Base-by-base conservation (phyloP, 2,113 vertebrate genomes). In the Dromiciops gliroides region DNA sequence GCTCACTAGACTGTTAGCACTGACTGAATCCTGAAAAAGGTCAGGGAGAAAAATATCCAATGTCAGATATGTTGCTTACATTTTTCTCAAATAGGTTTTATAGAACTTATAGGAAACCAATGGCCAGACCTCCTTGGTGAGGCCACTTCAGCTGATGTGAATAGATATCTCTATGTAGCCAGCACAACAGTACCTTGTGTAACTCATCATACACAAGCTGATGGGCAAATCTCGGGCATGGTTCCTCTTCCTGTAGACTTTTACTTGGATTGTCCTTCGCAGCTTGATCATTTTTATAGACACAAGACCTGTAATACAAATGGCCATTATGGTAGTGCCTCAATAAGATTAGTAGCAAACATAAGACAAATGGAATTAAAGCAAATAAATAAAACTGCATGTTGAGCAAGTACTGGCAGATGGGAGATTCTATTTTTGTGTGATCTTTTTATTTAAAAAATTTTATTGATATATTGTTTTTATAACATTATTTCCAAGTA, bases 251-350 rank as follows among this genome's bases (percentile, higher is more conserved):
- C 97, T 99, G 99, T 75, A 99, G 98, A 95, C 99, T 99, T 98
- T 99, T 99, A 95, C 98, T 99, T 7, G 99, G 98, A 98, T 99
- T 99, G 95, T 99, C 99, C 97, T 99, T 99, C 96, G 99, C 98
- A 26, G 99, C 99, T 97, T 99, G 99, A 96, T 99, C 99, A 48
- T 99, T 99, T 98, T 99, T 99, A 97, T 99, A 99, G 51, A 99
- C 99, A 94, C 99, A 99, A 24, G 99, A 99, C 99, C 99, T 99
- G 97, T 28, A 99, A 98, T 44, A 96, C 5, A 95, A 83, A 91
- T 23, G 89, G 95, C 24, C 51, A 96, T 96, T 92, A 92, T 95
- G 95, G 56, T 24, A 94, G 25, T 94, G 90, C 94, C n/a, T 12
- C 50, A 0, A 90, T 23, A 96, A 94, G 56, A 67, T 90, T 10